Percentiles rank a stretch among this genome's conserved stretches.
These are phyloP conservation scores for Trigoniulus corallinus DNA, from an alignment of 1,140 invertebrate genomes.

Conservation along the genomic window DNA sequence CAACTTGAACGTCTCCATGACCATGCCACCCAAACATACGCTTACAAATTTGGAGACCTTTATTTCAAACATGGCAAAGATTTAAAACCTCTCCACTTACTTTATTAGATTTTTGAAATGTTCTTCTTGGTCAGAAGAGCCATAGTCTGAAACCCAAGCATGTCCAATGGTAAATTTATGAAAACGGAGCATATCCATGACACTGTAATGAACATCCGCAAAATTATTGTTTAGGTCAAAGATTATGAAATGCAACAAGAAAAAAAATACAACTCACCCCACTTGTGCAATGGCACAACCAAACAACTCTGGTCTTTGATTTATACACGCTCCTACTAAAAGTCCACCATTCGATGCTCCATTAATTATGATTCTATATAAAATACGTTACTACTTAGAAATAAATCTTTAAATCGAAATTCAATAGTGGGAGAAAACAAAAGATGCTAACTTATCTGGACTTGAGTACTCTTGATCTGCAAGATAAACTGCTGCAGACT, in stretches of 20 bases:
- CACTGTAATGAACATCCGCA: conserved; percentile 47
- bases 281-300: conserved; percentile 80
- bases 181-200: conserved; percentile 92
- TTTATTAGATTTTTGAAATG: conserved; percentile 78
- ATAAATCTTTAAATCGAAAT: neutral
- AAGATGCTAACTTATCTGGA: conserved; percentile 32
- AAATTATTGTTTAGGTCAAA: no score
- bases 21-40: no score
- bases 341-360: conserved; percentile 95
- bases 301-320: conserved; percentile 90
- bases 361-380: conserved; percentile 53
- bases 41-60: no score
- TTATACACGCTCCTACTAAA: conserved; percentile 75
- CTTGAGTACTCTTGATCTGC: conserved; percentile 64
- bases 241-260: no score
- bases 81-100: conserved; percentile 29
- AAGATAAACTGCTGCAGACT: conserved; percentile 78
- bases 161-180: conserved; percentile 97
- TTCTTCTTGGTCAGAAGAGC: conserved; percentile 68
- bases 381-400: conserved; percentile 2
- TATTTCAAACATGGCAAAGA: no score
- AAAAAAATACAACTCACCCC: conserved; percentile 42
- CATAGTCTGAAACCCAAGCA: conserved; percentile 93
- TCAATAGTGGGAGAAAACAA: neutral
- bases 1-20: no score